phyloP scores from a whole-genome alignment of 2,797 vertebrate genomes.

The Catostomus latipinnis region DNA sequence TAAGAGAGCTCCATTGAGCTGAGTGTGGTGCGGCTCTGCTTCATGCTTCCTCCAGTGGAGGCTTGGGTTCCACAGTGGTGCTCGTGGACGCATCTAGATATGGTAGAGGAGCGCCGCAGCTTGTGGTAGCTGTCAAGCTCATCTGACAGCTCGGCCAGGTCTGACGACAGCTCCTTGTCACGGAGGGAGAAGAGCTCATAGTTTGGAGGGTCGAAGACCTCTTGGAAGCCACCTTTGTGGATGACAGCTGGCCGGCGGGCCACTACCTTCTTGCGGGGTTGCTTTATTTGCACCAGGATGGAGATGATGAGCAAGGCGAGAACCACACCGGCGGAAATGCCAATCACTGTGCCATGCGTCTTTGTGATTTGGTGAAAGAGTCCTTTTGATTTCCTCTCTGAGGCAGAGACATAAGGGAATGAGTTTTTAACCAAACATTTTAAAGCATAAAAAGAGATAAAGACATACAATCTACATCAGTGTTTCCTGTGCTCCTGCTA shows the following conservation, averaged over 20 bases:
- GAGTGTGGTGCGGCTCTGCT: slow-evolving; percentile 93
- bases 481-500: not conserved
- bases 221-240: slow-evolving; percentile 96
- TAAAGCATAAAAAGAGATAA: not conserved
- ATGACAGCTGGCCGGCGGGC: slow-evolving; percentile 89
- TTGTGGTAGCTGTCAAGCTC: slow-evolving; percentile 96
- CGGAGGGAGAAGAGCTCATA: slow-evolving; percentile 96
- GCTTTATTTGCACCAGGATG: slow-evolving; percentile 96
- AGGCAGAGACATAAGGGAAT: not conserved
- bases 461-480: not conserved
- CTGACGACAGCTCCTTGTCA: slow-evolving; percentile 95
- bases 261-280: slow-evolving; percentile 97
- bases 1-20: slow-evolving; percentile 96
- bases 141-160: slow-evolving; percentile 93
- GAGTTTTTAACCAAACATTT: not conserved
- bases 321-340: slow-evolving; percentile 93
- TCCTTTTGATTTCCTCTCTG: slow-evolving; percentile 88
- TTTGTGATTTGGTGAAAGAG: slow-evolving; percentile 96
- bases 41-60: slow-evolving; percentile 76
- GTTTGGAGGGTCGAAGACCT: slow-evolving; percentile 96
- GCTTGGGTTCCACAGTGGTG: slow-evolving; percentile 94
- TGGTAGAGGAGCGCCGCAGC: slow-evolving; percentile 88
- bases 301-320: slow-evolving; percentile 96
- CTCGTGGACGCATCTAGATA: slow-evolving; percentile 95
- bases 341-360: slow-evolving; percentile 95